Base-by-base conservation (phyloP, 2,797 vertebrate genomes). In the Anas capensis region DNA sequence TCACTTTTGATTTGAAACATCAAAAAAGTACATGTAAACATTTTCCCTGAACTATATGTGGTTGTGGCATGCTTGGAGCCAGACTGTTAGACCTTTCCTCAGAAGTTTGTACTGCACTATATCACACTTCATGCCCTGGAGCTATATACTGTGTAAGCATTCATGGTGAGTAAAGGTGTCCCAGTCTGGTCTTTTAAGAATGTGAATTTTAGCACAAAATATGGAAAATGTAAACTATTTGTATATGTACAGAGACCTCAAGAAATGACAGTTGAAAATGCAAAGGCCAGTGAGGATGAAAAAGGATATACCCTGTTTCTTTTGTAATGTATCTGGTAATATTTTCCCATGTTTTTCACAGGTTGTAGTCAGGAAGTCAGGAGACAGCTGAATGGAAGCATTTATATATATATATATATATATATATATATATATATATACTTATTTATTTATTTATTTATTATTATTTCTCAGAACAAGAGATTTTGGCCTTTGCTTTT, bases 401-500 rank as follows among this genome's bases (percentile, higher is more conserved):
- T 60, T 93, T 94, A 2, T 40, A 3, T 58, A 42, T 42, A 17
- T 56, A 42, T 42, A 17, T 17, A 17, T 42, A 42, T 17, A 16
- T 40, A 3, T 56, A 42, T 42, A 16, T 17, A 17, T 42, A 42
- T 16, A 15, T 40, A 3, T 42, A 42, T 21, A 12, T 46, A 10
- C 20, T 6, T 46, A 10, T 46, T 7, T 46, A 11, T 46, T 21
- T 48, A 4, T 23, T 46, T 46, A 7, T 48, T 48, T 44, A 18
- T 44, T 44, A 44, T 9, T 46, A 10, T 46, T 80, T 88, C 80
- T 88, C 56, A 71, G 62, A 73, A 66, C 15, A 70, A 53, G 66
- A 68, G 19, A 57, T 77, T 76, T 86, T 82, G 66, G 17, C 21
- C 44, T 81, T 93, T 92, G 53, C 90, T 91, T 93, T 66, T 86